Evolutionary conservation across 2,797 vertebrate genomes (phyloP), one percentile per base, ranked within the genome.

Genomic region (Acanthornis magna): DNA sequence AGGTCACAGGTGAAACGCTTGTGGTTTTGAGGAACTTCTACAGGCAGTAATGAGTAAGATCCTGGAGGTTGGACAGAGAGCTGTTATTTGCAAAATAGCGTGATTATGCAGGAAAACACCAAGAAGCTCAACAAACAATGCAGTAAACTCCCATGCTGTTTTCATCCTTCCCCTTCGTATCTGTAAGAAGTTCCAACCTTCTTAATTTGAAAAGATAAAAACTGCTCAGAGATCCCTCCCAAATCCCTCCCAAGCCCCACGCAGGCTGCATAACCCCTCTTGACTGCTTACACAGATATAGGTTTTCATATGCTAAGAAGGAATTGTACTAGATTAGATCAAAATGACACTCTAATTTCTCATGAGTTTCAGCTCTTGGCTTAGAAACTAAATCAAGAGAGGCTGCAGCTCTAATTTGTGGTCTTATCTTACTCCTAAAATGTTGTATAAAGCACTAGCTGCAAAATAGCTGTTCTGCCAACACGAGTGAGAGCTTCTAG

Each of bases 11-110:
- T 74, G 17, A 97, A 97, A 38, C 98, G 98, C 90, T 99, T 98
- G 96, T 99, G 98, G 97, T 98, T 99, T 91, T 99, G 98, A 93
- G 99, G 99, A 73, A 99, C 98, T 58, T 99, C 98, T 32, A 97
- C 63, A 18, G 98, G 98, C 68, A 98, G 92, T 13, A 98, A 96
- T 17, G 99, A 99, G 94, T 98, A 99, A 85, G 98, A 98, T 75
- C 98, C 99, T 99, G 97, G 79, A 93, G 89, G 86, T 7, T 70
- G 76, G 92, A 97, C 36, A 97, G 71, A 92, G 25, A 57, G 73
- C 55, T 85, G 86, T 92, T 70, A 88, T 81, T 68, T 79, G 78
- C 57, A 76, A 71, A 83, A 92, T 0, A 47, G 12, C 13, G 3
- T 13, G 42, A 79, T 26, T 55, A n/a, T 20, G 34, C 10, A 80